phyloP scores from a whole-genome alignment of 2,888 invertebrate genomes.

The Pristionchus maxplancki region DNA sequence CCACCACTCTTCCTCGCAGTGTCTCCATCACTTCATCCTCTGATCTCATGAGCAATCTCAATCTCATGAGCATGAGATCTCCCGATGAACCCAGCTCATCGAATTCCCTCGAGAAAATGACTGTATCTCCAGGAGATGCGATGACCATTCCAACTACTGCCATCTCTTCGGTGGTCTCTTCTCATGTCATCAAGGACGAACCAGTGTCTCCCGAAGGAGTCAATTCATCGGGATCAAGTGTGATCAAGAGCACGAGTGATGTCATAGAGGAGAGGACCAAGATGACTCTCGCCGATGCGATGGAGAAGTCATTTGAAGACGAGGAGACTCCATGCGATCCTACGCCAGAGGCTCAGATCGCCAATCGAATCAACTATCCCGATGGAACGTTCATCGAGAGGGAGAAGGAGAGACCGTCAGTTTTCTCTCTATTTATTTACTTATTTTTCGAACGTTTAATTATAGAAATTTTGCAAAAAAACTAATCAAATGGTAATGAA shows the following conservation, averaged over 20 bases:
- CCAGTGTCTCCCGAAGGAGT: background rate
- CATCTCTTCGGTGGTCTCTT: background rate
- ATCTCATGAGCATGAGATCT: conserved; percentile 5
- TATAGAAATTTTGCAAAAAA: background rate
- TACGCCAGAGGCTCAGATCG: conserved; percentile 51
- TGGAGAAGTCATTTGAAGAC: background rate
- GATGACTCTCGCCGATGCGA: background rate
- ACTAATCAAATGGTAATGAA: too few relatives aligned
- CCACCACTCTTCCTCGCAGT: background rate
- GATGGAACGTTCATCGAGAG: conserved; percentile 68
- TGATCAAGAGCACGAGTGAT: background rate
- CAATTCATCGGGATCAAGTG: background rate
- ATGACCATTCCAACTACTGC: background rate
- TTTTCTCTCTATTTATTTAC: background rate
- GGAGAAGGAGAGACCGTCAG: conserved; percentile 56
- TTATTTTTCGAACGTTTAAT: background rate
- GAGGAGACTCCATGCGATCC: conserved; percentile 61
- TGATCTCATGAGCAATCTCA: background rate
- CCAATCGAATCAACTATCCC: conserved; percentile 65
- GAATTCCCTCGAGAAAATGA: background rate
- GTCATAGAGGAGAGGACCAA: background rate
- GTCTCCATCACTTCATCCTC: background rate
- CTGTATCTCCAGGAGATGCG: background rate
- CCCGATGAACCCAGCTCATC: background rate
- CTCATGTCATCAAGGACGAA: background rate